Percentiles rank a stretch among this genome's conserved stretches.
phyloP scores from a whole-genome alignment of 2,888 invertebrate species.

The Cryptophagus acutangulus region DNA sequence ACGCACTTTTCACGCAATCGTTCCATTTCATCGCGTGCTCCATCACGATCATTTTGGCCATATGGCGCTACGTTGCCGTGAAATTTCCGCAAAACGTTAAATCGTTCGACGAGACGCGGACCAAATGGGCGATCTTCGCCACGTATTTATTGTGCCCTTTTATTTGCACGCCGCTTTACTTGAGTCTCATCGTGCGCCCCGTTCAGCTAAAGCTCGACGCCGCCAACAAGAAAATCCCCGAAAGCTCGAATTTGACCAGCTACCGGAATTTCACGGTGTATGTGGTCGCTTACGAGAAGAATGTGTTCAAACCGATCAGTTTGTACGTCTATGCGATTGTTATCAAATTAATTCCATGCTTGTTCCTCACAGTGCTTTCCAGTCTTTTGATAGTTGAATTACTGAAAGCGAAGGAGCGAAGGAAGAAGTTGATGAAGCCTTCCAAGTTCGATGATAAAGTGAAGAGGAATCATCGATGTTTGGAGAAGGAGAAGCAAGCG shows the following conservation, averaged over 20 bases:
- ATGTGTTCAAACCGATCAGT: constrained; percentile 24
- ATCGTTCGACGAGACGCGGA: constrained; percentile 77
- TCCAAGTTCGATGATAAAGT: constrained; percentile 32
- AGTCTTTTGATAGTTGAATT: constrained; percentile 71
- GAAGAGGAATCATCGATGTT: constrained; percentile 31
- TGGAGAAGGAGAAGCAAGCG: constrained; percentile 58
- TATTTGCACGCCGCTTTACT: constrained; percentile 76
- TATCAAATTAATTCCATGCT: constrained; percentile 85
- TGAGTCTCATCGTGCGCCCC: constrained; percentile 58
- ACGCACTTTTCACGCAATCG: constrained; percentile 83
- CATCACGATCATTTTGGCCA: constrained; percentile 84
- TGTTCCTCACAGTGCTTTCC: constrained; percentile 77
- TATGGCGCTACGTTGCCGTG: constrained; percentile 86
- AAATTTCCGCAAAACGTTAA: constrained; percentile 76
- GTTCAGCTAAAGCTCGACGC: background rate
- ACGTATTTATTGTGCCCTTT: constrained; percentile 80
- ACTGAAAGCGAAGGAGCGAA: constrained; percentile 69
- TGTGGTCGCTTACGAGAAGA: constrained; percentile 21
- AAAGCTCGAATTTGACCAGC: constrained; percentile 13
- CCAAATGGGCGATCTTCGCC: constrained; percentile 67
- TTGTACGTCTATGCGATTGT: constrained; percentile 88
- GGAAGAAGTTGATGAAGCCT: constrained; percentile 57
- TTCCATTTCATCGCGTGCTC: constrained; percentile 89
- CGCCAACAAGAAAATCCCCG: background rate
- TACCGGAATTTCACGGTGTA: constrained; percentile 24